Base-by-base conservation (phyloP, 2,113 vertebrate genomes). In the Oncorhynchus tshawytscha region DNA sequence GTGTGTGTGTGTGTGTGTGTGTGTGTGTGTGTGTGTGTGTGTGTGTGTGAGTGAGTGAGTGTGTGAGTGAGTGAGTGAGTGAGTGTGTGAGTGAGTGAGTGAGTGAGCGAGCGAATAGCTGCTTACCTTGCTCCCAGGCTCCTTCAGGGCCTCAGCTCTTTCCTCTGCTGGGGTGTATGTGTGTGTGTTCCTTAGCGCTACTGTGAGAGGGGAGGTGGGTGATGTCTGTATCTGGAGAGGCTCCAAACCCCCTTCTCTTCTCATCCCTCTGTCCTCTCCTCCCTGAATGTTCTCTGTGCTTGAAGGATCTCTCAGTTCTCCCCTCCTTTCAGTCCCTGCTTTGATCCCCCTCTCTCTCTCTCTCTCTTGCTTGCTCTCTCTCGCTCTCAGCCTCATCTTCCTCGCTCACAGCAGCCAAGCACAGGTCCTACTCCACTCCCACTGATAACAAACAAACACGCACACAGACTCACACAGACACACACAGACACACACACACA, bases 371-470 rank as follows among this genome's bases (percentile, higher is more conserved):
- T 11, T 8, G 7, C 39, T 11, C 39, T 45, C 9, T 45, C 39
- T 45, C 9, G 1, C 39, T 45, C 39, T 45, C 39, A 54, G 86
- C 88, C 85, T 91, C 84, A 84, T 89, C 86, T 90, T 79, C 85
- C 88, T 88, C 78, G 85, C 85, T 90, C 89, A 85, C 90, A 45
- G 90, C 88, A 86, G 87, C 87, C 84, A 84, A 90, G 91, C 86
- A 88, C 85, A 90, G 88, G 90, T 90, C 86, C 80, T 85, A 81
- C 88, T 89, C 82, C 84, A 88, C 89, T 91, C 90, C 90, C 85
- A 89, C 89, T 88, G 90, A 87, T 83, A 45, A 45, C 39, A 45
- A 45, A 45, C 39, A 45, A 11, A 45, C 9, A 45, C 2, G 2
- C 8, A 11, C 39, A 11, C 39, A 45, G 8, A 45, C 39, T 2